These are phyloP conservation scores for Chionodraco myersi DNA, from an alignment of 2,113 vertebrate genomes.

Conservation along the genomic window DNA sequence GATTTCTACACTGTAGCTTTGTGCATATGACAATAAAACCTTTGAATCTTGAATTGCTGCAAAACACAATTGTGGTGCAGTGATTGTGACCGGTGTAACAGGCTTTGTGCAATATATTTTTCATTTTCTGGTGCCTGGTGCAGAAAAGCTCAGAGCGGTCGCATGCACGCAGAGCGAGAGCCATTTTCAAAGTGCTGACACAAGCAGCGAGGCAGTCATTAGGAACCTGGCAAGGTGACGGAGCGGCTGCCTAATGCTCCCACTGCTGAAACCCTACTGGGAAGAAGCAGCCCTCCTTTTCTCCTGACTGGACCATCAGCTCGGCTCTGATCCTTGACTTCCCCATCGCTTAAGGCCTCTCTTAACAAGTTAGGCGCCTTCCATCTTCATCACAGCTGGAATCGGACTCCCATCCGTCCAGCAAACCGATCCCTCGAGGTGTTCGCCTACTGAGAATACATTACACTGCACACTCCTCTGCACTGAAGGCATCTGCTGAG, in stretches of 20 bases:
- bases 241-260: slow-evolving; percentile 59
- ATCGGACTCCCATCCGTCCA: slow-evolving; percentile 42
- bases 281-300: slow-evolving; percentile 9
- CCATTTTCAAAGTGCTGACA: slow-evolving; percentile 79
- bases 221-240: slow-evolving; percentile 68
- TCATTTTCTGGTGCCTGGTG: slow-evolving; percentile 55
- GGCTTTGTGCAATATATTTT: slow-evolving; percentile 55
- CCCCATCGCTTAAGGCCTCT: slow-evolving; percentile 30
- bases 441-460: slow-evolving; percentile 30
- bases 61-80: slow-evolving; percentile 40
- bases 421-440: slow-evolving; percentile 24
- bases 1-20: too few species aligned
- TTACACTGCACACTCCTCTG: slow-evolving; percentile 36
- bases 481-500: slow-evolving; percentile 40
- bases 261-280: slow-evolving; percentile 39
- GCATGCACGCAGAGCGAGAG: slow-evolving; percentile 56
- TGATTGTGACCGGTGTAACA: slow-evolving; percentile 32
- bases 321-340: slow-evolving; percentile 57
- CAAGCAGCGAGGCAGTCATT: slow-evolving; percentile 76
- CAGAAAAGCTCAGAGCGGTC: slow-evolving; percentile 32
- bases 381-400: slow-evolving; percentile 70
- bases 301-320: slow-evolving; percentile 57
- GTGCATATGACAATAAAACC: too few species aligned
- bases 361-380: slow-evolving; percentile 50
- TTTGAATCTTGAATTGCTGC: slow-evolving; percentile 1